A percentile compares a stretch with the other conserved stretches of the same genome.
phyloP scores from a whole-genome alignment of 2,113 vertebrate species.

The Seriola quinqueradiata region DNA sequence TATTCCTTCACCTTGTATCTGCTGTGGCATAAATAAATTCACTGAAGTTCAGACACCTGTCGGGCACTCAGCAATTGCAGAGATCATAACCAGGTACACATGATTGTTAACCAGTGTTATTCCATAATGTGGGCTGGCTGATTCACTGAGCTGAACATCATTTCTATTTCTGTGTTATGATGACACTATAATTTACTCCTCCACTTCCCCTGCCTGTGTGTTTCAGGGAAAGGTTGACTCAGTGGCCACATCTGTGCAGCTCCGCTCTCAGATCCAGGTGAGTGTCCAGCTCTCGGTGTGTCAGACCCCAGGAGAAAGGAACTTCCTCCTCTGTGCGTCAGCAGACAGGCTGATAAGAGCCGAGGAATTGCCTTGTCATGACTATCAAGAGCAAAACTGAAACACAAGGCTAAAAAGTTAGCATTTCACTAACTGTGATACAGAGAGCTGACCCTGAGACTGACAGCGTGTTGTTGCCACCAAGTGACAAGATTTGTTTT shows the following conservation, averaged over 20 bases:
- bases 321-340: constrained; percentile 64
- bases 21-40: background rate
- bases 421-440: background rate
- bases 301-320: constrained; percentile 44
- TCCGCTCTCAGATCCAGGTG: constrained; percentile 95
- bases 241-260: constrained; percentile 89
- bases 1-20: background rate
- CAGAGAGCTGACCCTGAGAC: constrained; percentile 27
- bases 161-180: constrained; percentile 54
- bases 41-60: background rate
- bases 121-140: background rate
- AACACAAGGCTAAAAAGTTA: background rate
- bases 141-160: constrained; percentile 40
- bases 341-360: constrained; percentile 48
- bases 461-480: background rate
- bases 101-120: constrained; percentile 8
- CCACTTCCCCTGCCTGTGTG: constrained; percentile 42
- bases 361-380: constrained; percentile 33
- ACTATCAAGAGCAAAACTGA: constrained; percentile 26
- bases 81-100: background rate
- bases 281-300: constrained; percentile 65
- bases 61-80: background rate
- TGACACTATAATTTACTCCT: constrained; percentile 64
- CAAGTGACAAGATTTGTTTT: background rate
- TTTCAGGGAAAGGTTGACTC: constrained; percentile 87